Conservation (phyloP, 2,888 invertebrate species). For the Cecidostiba fungosa region DNA sequence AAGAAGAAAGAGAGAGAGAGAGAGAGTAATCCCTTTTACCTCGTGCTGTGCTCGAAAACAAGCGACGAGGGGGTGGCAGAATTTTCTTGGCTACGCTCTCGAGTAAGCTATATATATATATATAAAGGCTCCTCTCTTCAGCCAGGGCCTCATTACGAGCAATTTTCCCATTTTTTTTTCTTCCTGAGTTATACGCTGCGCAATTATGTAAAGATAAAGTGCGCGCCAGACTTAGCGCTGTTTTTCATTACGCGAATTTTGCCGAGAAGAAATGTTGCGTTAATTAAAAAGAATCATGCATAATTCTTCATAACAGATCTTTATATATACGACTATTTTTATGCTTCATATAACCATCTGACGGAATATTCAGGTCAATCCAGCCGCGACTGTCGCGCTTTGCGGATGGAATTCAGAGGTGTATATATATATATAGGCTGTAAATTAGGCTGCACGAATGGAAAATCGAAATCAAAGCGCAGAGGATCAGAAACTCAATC, state of each 20-base stretch:
- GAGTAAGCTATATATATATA: conserved; percentile 2
- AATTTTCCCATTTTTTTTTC: conserved; percentile 1
- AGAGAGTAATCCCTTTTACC: neutral
- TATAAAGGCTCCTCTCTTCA: conserved; percentile 2
- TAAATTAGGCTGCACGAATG: neutral
- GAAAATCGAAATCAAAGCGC: conserved; percentile 19
- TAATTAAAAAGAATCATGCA: conserved; percentile 23
- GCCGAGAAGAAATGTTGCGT: neutral
- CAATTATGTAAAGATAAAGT: conserved; percentile 16
- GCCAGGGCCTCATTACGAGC: conserved; percentile 31
- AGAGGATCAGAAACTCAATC: neutral
- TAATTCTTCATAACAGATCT: no score
- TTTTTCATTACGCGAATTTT: conserved; percentile 5
- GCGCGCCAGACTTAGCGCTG: neutral
- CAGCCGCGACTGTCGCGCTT: neutral
- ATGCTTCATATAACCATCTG: no score
- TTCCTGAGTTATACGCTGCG: conserved; percentile 1
- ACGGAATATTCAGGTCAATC: neutral
- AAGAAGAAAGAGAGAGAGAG: neutral
- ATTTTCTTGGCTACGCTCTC: conserved; percentile 25
- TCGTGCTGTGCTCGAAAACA: neutral
- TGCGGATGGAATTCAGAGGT: no score
- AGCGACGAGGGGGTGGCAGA: neutral
- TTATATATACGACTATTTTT: no score
- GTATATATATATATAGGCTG: neutral